Base-by-base conservation (phyloP, 2,888 invertebrate genomes). In the Diarsia dahlii region DNA sequence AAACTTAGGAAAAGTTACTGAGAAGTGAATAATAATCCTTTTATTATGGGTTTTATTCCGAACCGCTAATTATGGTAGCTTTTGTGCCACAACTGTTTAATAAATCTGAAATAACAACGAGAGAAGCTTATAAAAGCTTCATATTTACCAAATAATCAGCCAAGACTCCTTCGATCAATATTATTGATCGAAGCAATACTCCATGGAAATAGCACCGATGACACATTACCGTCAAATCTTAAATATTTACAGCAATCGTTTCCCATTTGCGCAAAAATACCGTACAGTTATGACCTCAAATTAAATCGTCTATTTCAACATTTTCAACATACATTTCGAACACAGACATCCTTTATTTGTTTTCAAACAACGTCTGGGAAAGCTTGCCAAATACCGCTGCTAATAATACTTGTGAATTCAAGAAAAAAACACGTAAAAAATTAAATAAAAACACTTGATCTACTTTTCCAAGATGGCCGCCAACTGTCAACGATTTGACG, bases 331-430 rank as follows among this genome's bases (percentile, higher is more conserved):
- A 63, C 63, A 56, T 46, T n/a, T 28, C 23, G 28, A 56, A 72
- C 13, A 84, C 75, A 58, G 68, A 81, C 81, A 79, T 74, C 73
- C 78, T 84, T 83, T 81, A 81, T 84, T 86, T 83, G 82, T 85
- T 87, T 85, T 79, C 81, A 79, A 85, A 85, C 85, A 85, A 74
- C 82, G 81, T 82, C 78, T 75, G 74, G 64, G 62, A 77, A 65
- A 76, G 84, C 81, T 84, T 87, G 87, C 87, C 87, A 87, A 87
- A 84, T 86, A 80, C 56, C 74, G 76, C n/a, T 50, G 81, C 78
- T 75, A 78, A 84, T 87, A 84, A 86, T 79, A 81, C 76, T 52
- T 65, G 34, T 39, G 67, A 62, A 56, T 67, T 50, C 34, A 65
- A n/a, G 56, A 77, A 77, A 84, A 76, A 81, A 74, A 9, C 68